These are phyloP conservation scores for Lepas anatifera DNA, from an alignment of 2,888 invertebrate species.

Conservation along the genomic window DNA sequence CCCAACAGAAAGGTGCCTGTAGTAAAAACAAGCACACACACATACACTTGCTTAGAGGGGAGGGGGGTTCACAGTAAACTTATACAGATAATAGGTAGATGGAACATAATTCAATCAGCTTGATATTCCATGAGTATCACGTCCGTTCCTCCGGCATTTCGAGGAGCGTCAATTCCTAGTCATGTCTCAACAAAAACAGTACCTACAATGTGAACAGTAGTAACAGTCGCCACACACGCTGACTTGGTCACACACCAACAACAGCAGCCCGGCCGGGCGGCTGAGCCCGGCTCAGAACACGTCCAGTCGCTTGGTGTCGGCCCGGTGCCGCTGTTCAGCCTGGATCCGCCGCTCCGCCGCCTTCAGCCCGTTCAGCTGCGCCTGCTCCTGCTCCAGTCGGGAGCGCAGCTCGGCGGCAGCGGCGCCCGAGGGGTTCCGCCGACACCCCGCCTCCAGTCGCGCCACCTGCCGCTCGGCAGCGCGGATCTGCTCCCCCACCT, in stretches of 20 bases:
- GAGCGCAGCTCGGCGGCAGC: conserved; percentile 43
- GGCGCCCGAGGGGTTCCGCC: conserved; percentile 47
- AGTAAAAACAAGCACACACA: too few relatives aligned
- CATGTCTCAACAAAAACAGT: too few relatives aligned
- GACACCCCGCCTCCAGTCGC: conserved; percentile 50
- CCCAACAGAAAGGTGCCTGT: too few relatives aligned
- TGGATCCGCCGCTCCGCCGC: conserved; percentile 3
- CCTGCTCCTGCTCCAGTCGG: conserved; percentile 48
- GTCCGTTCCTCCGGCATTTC: too few relatives aligned
- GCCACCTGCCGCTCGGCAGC: conserved; percentile 52
- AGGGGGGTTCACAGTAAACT: too few relatives aligned
- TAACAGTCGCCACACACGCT: too few relatives aligned
- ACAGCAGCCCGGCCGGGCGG: background rate
- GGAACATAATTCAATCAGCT: too few relatives aligned
- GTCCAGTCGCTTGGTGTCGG: background rate
- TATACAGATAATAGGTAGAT: too few relatives aligned
- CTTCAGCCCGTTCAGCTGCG: conserved; percentile 45
- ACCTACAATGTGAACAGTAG: too few relatives aligned
- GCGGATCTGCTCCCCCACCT: conserved; percentile 47
- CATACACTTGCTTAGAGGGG: too few relatives aligned
- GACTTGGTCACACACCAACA: background rate
- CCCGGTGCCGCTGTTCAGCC: conserved; percentile 1
- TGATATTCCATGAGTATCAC: too few relatives aligned
- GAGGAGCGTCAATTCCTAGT: too few relatives aligned
- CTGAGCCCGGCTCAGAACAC: conserved; percentile 2